These are phyloP conservation scores for Penaeus indicus DNA, from an alignment of 1,140 invertebrate genomes.

Conservation along the genomic window DNA sequence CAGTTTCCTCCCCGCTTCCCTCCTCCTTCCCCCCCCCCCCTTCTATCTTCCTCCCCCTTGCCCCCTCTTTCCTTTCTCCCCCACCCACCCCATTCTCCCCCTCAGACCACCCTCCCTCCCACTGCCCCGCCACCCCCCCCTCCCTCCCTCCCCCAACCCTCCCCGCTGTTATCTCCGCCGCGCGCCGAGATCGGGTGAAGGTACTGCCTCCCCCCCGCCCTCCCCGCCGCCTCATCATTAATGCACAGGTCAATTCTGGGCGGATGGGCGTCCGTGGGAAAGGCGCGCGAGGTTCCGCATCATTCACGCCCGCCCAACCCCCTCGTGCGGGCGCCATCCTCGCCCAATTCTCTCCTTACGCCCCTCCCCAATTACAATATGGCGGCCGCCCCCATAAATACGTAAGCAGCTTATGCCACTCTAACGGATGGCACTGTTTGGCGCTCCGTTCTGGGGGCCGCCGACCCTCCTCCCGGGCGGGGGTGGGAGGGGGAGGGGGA, in stretches of 20 bases:
- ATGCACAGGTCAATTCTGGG: conserved; percentile 50
- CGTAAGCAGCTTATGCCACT: not conserved
- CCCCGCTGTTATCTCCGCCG: not conserved
- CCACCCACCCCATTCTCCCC: not conserved
- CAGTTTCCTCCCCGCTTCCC: too few relatives aligned
- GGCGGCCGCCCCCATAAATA: not conserved
- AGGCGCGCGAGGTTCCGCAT: not conserved
- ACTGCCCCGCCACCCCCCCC: not conserved
- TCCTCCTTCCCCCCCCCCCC: too few relatives aligned
- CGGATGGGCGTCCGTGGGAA: conserved; percentile 42
- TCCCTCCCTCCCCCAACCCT: not conserved
- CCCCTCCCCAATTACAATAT: not conserved
- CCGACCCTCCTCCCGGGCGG: not conserved
- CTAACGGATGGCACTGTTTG: not conserved
- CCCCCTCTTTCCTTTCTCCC: too few relatives aligned
- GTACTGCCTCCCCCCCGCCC: not conserved
- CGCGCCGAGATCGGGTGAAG: not conserved
- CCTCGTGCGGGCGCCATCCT: too few relatives aligned
- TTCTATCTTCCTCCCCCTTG: too few relatives aligned
- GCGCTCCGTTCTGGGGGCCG: not conserved
- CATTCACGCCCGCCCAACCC: conserved; percentile 3
- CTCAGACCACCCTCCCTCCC: too few relatives aligned
- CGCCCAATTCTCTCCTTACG: too few relatives aligned
- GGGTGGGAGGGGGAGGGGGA: not conserved
- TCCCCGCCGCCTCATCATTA: conserved; percentile 37